Evolutionary conservation across 1,140 invertebrate genomes (phyloP).

Genomic region (Cyclina sinensis): DNA sequence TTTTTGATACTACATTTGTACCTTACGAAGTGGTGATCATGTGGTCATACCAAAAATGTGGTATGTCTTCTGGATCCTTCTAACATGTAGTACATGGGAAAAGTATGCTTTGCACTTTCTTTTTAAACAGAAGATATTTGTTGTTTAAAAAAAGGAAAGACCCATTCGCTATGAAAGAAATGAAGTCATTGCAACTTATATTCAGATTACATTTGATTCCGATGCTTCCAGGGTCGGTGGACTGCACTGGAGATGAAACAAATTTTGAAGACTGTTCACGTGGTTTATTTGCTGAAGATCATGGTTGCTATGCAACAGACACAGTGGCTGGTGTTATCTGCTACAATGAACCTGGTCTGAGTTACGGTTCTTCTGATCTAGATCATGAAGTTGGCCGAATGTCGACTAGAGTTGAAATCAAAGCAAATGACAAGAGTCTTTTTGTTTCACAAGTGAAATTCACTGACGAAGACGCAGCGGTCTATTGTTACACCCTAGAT

Average conservation of each 20-base stretch:
- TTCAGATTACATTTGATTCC: too few relatives aligned
- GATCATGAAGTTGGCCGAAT: constrained; percentile 25
- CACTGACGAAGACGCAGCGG: constrained; percentile 30
- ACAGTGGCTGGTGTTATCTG: constrained; percentile 60
- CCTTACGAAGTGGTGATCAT: too few relatives aligned
- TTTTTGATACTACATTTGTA: too few relatives aligned
- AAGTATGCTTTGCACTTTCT: too few relatives aligned
- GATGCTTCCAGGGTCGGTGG: constrained; percentile 44
- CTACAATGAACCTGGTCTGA: not conserved
- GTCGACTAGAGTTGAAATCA: not conserved
- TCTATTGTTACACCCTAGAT: constrained; percentile 44
- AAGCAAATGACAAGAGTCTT: not conserved
- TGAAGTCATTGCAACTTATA: too few relatives aligned
- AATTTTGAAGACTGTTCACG: constrained; percentile 8
- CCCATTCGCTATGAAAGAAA: too few relatives aligned
- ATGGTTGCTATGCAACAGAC: constrained; percentile 20
- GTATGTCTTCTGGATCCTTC: too few relatives aligned
- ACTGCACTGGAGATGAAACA: constrained; percentile 37
- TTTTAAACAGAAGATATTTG: too few relatives aligned
- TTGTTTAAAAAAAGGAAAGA: too few relatives aligned
- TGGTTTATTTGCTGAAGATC: constrained; percentile 7
- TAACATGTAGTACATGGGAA: too few relatives aligned
- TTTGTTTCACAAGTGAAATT: not conserved
- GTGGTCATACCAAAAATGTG: too few relatives aligned
- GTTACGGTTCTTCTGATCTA: not conserved